Evolutionary conservation across 1,140 invertebrate genomes (phyloP).

Genomic region (Drosophila tani): DNA sequence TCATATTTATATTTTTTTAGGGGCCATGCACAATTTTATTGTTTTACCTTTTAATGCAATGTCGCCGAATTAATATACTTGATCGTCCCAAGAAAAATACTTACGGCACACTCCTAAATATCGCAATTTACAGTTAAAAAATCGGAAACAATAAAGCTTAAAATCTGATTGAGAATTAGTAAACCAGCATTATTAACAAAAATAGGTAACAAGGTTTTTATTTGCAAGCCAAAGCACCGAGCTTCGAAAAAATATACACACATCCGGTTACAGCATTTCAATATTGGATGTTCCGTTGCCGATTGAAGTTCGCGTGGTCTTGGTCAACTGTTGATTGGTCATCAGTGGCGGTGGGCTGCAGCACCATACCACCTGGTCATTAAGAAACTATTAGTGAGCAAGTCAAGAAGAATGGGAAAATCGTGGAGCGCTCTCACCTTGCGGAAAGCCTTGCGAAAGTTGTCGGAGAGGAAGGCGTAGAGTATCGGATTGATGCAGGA

Average conservation of each 20-base stretch:
- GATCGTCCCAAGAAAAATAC: too few species aligned
- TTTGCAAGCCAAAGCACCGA: too few species aligned
- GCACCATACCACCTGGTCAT: conserved; percentile 76
- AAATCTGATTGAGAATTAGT: too few species aligned
- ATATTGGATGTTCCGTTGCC: conserved; percentile 83
- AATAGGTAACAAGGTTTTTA: too few species aligned
- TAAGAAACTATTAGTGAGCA: neutral
- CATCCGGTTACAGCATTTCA: conserved; percentile 76
- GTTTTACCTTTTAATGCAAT: conserved; percentile 68
- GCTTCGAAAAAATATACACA: neutral
- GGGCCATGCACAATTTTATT: conserved; percentile 77
- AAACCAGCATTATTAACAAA: too few species aligned
- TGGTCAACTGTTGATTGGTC: conserved; percentile 77
- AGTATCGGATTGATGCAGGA: conserved; percentile 97
- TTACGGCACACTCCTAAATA: too few species aligned
- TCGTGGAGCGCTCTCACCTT: conserved; percentile 84
- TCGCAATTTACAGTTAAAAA: too few species aligned
- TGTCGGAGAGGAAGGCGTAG: conserved; percentile 95
- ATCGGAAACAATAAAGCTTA: too few species aligned
- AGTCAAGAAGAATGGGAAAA: too few species aligned
- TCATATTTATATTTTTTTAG: too few species aligned
- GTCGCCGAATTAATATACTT: too few species aligned
- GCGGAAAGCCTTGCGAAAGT: conserved; percentile 93
- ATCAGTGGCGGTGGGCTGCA: conserved; percentile 75
- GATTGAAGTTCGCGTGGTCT: conserved; percentile 80